Percentiles rank a stretch among this genome's conserved stretches.
Evolutionary conservation across 2,888 invertebrate species (phyloP).

Genomic region (Tinea trinotella): DNA sequence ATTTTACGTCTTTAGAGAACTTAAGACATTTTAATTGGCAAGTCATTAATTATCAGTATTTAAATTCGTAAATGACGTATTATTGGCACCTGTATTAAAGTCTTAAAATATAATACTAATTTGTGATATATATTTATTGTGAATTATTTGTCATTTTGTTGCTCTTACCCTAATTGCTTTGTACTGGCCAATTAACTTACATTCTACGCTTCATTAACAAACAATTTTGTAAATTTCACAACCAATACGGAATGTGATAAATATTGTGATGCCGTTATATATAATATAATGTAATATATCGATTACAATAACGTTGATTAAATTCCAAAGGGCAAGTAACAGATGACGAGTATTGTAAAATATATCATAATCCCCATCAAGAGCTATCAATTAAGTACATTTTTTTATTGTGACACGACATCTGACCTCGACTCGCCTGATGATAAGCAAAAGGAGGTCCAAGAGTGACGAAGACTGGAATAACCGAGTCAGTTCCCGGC

Average conservation of each 20-base stretch:
- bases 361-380: no score
- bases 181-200: conserved; percentile 8
- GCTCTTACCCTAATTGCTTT: not conserved
- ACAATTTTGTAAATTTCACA: not conserved
- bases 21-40: no score
- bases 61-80: not conserved
- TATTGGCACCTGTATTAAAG: not conserved
- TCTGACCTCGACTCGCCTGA: no score
- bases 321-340: no score
- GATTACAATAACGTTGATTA: no score
- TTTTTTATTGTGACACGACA: no score
- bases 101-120: not conserved
- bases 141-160: not conserved
- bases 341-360: no score
- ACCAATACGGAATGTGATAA: not conserved
- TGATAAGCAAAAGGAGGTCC: no score
- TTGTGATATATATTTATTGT: not conserved
- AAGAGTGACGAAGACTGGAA: no score
- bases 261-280: not conserved
- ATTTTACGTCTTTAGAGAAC: no score
- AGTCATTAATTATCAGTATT: not conserved
- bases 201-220: not conserved
- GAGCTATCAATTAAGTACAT: no score
- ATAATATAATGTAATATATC: not conserved
- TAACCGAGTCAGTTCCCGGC: no score